A percentile compares a stretch with the other conserved stretches of the same genome.
Conservation (phyloP, 1,140 invertebrate species). For the Drosophila sturtevanti region DNA sequence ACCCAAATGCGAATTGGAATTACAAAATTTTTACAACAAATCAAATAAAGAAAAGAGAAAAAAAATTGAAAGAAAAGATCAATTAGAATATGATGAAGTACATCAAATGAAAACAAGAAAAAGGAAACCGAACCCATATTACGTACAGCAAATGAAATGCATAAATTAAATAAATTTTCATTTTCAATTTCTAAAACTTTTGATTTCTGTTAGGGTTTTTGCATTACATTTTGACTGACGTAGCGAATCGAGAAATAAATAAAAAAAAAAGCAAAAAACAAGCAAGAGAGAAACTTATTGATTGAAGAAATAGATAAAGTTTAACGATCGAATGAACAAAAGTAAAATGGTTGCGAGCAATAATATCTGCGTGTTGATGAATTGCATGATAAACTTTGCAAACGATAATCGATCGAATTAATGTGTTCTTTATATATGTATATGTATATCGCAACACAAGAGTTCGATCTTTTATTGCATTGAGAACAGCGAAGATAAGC, state of each 20-base stretch:
- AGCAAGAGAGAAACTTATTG: conserved; percentile 21
- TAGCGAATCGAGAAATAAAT: conserved; percentile 29
- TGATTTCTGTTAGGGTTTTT: conserved; percentile 3
- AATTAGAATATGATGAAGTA: conserved; percentile 1
- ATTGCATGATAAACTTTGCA: conserved; percentile 78
- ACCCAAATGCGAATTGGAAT: conserved; percentile 76
- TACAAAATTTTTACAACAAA: conserved; percentile 54
- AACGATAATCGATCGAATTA: conserved; percentile 78
- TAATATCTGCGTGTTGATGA: conserved; percentile 83
- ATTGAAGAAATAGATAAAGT: conserved; percentile 7
- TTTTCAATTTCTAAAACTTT: neutral
- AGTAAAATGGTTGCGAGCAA: conserved; percentile 82
- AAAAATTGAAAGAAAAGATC: conserved; percentile 13
- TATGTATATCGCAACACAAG: conserved; percentile 37
- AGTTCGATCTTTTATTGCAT: conserved; percentile 77
- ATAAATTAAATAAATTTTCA: conserved; percentile 12
- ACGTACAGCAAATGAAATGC: conserved; percentile 63
- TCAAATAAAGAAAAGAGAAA: conserved; percentile 31
- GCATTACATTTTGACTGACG: conserved; percentile 53
- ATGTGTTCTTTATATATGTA: conserved; percentile 35
- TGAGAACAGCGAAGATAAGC: conserved; percentile 64
- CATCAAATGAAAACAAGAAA: conserved; percentile 17
- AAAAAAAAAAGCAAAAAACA: conserved; percentile 16
- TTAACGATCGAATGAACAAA: conserved; percentile 41
- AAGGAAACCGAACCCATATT: conserved; percentile 61